A percentile compares a stretch with the other conserved stretches of the same genome.
Conservation (phyloP, 2,797 vertebrate genomes). For the Tinamus major region DNA sequence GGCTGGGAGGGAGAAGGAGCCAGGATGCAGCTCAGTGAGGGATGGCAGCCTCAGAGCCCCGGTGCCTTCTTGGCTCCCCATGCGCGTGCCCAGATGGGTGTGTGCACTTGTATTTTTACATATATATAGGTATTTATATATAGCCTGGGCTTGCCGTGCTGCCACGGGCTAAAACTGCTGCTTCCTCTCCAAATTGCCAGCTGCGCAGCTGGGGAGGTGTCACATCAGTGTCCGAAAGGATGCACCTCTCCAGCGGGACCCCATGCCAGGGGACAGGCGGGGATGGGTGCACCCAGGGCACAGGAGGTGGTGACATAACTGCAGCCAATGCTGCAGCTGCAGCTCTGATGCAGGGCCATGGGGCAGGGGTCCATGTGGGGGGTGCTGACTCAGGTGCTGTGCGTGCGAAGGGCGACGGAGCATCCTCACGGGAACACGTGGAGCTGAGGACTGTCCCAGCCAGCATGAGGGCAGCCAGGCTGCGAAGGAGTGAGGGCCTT, state of each 20-base stretch:
- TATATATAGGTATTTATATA: neutral
- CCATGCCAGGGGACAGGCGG: neutral
- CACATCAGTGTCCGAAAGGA: neutral
- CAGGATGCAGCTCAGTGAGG: rapidly evolving
- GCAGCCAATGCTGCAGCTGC: neutral
- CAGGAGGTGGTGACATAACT: neutral
- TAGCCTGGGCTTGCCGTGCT: neutral
- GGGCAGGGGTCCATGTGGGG: too few relatives aligned
- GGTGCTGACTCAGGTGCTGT: neutral
- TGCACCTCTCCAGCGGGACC: neutral
- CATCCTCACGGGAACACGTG: rapidly evolving
- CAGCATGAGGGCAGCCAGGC: neutral
- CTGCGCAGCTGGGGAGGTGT: rapidly evolving
- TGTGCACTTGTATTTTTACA: neutral
- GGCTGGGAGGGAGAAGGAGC: neutral
- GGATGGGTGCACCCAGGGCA: neutral
- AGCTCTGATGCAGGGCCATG: neutral
- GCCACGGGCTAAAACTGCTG: rapidly evolving
- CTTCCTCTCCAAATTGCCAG: neutral
- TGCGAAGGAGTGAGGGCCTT: neutral
- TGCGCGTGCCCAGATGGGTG: neutral
- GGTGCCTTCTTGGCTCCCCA: neutral
- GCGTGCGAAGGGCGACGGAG: neutral
- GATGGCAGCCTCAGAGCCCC: neutral
- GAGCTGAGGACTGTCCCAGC: neutral